A percentile compares a stretch with the other conserved stretches of the same genome.
These are phyloP conservation scores for Andricus curvator DNA, from an alignment of 2,888 invertebrate genomes.

Conservation along the genomic window DNA sequence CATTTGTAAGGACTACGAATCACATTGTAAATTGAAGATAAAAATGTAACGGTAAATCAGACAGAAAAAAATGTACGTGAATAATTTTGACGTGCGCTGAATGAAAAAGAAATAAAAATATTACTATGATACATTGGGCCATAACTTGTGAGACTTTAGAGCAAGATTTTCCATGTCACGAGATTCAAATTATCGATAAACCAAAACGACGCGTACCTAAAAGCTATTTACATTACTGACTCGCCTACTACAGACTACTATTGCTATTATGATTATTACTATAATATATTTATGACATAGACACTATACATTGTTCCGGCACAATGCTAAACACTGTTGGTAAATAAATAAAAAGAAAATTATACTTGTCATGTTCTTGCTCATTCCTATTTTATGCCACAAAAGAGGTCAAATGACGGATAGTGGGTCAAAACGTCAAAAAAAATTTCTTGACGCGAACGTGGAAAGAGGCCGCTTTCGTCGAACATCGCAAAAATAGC, in stretches of 20 bases:
- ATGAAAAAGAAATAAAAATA: slow-evolving; percentile 5
- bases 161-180: slow-evolving; percentile 12
- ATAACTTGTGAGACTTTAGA: slow-evolving; percentile 27
- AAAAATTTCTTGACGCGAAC: too few species aligned
- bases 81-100: slow-evolving; percentile 16
- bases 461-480: too few species aligned
- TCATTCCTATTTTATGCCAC: not conserved
- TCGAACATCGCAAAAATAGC: too few species aligned
- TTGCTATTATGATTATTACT: slow-evolving; percentile 40
- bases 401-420: too few species aligned
- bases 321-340: slow-evolving; percentile 45
- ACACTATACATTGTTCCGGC: slow-evolving; percentile 45
- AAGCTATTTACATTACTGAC: slow-evolving; percentile 39
- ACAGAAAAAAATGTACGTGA: not conserved
- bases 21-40: slow-evolving; percentile 29
- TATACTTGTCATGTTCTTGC: slow-evolving; percentile 66
- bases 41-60: slow-evolving; percentile 23
- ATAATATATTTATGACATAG: slow-evolving; percentile 38
- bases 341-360: slow-evolving; percentile 65
- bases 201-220: slow-evolving; percentile 36
- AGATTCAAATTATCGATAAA: slow-evolving; percentile 35
- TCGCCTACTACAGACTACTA: slow-evolving; percentile 39
- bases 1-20: slow-evolving; percentile 18
- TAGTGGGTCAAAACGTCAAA: too few species aligned
- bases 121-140: slow-evolving; percentile 9